Percentiles rank a stretch among this genome's conserved stretches.
These are phyloP conservation scores for Sander vitreus DNA, from an alignment of 2,113 vertebrate genomes.

Conservation along the genomic window DNA sequence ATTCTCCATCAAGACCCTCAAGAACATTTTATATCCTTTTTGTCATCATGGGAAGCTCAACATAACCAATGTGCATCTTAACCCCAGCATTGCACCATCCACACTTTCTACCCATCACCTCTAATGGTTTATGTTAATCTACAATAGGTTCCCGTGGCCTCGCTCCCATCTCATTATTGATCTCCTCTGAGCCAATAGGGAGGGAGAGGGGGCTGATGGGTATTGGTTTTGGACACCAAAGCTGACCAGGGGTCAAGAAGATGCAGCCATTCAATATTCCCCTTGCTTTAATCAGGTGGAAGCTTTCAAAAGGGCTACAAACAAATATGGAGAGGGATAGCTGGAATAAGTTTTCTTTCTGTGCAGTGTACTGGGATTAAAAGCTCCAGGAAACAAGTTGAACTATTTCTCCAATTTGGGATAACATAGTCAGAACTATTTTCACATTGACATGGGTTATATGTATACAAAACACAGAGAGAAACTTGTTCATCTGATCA, in stretches of 20 bases:
- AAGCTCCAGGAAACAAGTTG: neutral
- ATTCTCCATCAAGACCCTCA: neutral
- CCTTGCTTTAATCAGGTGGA: slow-evolving; percentile 39
- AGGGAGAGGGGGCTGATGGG: slow-evolving; percentile 25
- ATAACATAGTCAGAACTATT: neutral
- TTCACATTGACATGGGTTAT: neutral
- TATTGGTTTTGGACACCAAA: slow-evolving; percentile 63
- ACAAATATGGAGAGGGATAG: neutral
- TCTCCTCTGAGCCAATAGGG: slow-evolving; percentile 27
- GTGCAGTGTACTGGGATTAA: neutral
- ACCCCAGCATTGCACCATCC: slow-evolving; percentile 26
- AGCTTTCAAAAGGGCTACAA: slow-evolving; percentile 15
- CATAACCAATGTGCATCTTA: slow-evolving; percentile 4
- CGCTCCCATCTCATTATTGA: slow-evolving; percentile 53
- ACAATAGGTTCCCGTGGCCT: slow-evolving; percentile 28
- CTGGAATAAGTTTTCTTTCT: too few relatives aligned
- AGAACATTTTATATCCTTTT: neutral
- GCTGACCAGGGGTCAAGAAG: slow-evolving; percentile 57
- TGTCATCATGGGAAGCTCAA: neutral
- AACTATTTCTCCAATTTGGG: neutral
- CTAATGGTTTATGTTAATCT: slow-evolving; percentile 46
- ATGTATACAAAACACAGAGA: slow-evolving; percentile 11
- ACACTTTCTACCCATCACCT: slow-evolving; percentile 28
- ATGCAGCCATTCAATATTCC: slow-evolving; percentile 45
- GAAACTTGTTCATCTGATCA: slow-evolving; percentile 18